Evolutionary conservation across 2,888 invertebrate species (phyloP), one percentile per base, ranked within the genome.

Genomic region (Chymomyza amoena): DNA sequence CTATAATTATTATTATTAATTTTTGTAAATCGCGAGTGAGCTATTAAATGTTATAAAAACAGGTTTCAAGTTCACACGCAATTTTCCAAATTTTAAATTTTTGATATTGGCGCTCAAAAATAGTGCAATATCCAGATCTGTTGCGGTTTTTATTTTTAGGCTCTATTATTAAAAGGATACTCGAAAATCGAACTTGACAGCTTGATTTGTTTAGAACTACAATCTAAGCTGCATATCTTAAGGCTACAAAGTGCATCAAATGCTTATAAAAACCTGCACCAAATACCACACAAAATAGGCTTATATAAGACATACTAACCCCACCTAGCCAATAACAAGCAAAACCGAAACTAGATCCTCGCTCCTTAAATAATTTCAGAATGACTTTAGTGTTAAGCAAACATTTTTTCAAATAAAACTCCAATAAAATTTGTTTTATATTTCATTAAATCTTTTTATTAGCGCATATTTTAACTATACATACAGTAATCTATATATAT

Each of bases 401-500:
- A 28, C 32, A 45, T 45, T 28, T 39, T 59, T 60, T 28, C 32
- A n/a, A 60, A 10, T 25, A 32, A 59, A 65, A 65, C 65, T 65
- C 59, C 59, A 65, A 65, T 65, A 65, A 59, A 32, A 59, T 65
- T 18, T 56, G 39, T 57, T 59, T 65, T 39, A 45, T 64, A 57
- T 56, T 61, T 39, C 39, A 45, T 39, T 45, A 45, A 45, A 45
- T 45, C 13, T 10, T 45, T 45, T 45, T 45, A 39, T 61, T 61
- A 39, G 75, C 77, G 84, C 74, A 75, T 82, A 73, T 77, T 73
- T 79, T 45, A 45, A 45, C 39, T 45, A 45, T 45, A 45, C 39
- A 68, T 78, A 75, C 70, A 77, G 61, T 80, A 73, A 57, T 75
- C 77, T 72, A 80, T 77, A 74, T 74, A 32, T 32, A 32, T 32